Conservation (phyloP, 1,140 invertebrate species). For the Acromyrmex charruanus region DNA sequence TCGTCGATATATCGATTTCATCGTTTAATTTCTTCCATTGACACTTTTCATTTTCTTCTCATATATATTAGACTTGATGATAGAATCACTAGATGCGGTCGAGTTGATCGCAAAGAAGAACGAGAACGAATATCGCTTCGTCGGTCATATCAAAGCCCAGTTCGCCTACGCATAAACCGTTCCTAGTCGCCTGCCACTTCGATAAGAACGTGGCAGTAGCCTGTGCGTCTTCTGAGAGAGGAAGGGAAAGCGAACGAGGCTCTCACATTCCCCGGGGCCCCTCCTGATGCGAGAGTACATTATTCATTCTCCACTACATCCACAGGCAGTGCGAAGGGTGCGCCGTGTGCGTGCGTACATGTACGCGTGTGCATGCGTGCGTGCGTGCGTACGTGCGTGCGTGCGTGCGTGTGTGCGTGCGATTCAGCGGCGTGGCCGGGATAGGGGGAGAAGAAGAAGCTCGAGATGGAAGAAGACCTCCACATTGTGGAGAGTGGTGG, state of each 20-base stretch:
- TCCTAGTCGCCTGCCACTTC: conserved; percentile 51
- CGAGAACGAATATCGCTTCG: neutral
- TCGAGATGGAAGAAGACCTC: conserved; percentile 60
- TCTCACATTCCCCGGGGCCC: conserved; percentile 74
- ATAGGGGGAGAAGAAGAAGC: conserved; percentile 10
- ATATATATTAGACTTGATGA: neutral
- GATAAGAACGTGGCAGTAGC: conserved; percentile 63
- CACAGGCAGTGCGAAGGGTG: conserved; percentile 67
- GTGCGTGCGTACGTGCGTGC: neutral
- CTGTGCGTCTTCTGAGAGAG: conserved; percentile 57
- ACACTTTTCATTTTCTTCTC: neutral
- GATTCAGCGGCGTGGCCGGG: conserved; percentile 11
- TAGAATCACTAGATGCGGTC: neutral
- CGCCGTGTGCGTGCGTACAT: conserved; percentile 46
- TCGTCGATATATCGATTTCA: neutral
- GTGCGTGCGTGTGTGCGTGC: conserved; percentile 10
- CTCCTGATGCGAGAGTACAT: conserved; percentile 74
- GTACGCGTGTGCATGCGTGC: neutral
- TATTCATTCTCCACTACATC: conserved; percentile 77
- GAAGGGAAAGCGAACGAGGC: conserved; percentile 45
- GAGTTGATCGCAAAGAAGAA: neutral
- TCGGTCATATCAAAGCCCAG: conserved; percentile 12
- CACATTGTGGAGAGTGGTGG: conserved; percentile 62
- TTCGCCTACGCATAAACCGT: conserved; percentile 63
- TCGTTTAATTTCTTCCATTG: neutral